Evolutionary conservation across 1,140 invertebrate species (phyloP).

Genomic region (Uloborus diversus): DNA sequence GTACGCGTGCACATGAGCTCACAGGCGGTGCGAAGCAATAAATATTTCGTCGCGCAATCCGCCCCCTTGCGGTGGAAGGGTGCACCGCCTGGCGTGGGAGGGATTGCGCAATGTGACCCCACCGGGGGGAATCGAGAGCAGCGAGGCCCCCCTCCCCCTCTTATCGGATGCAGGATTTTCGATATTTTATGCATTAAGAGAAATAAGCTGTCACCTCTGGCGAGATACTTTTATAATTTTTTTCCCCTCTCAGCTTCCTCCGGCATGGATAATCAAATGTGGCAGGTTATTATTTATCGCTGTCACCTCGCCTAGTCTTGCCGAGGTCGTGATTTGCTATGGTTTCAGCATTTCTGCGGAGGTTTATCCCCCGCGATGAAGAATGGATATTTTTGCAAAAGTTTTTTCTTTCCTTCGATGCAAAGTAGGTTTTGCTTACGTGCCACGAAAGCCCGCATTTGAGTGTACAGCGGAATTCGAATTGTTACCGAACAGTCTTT

Average conservation of each 20-base stretch:
- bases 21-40: slow-evolving; percentile 31
- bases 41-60: background rate
- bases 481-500: too few species aligned
- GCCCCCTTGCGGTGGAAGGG: slow-evolving; percentile 35
- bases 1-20: background rate
- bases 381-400: too few species aligned
- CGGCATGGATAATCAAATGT: slow-evolving; percentile 53
- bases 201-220: slow-evolving; percentile 49
- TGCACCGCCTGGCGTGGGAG: slow-evolving; percentile 7
- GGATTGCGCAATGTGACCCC: slow-evolving; percentile 31
- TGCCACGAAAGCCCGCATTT: too few species aligned
- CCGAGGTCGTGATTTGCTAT: background rate
- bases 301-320: too few species aligned
- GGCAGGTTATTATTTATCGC: slow-evolving; percentile 55
- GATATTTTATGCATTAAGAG: slow-evolving; percentile 55
- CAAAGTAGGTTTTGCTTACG: too few species aligned
- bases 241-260: slow-evolving; percentile 21
- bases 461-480: too few species aligned
- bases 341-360: background rate
- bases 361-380: background rate
- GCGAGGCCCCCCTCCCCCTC: background rate
- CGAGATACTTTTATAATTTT: slow-evolving; percentile 24
- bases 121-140: too few species aligned
- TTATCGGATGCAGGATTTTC: slow-evolving; percentile 21
- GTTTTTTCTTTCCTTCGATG: too few species aligned